Conservation (phyloP, 2,113 vertebrate species). For the Notiomystis cincta region DNA sequence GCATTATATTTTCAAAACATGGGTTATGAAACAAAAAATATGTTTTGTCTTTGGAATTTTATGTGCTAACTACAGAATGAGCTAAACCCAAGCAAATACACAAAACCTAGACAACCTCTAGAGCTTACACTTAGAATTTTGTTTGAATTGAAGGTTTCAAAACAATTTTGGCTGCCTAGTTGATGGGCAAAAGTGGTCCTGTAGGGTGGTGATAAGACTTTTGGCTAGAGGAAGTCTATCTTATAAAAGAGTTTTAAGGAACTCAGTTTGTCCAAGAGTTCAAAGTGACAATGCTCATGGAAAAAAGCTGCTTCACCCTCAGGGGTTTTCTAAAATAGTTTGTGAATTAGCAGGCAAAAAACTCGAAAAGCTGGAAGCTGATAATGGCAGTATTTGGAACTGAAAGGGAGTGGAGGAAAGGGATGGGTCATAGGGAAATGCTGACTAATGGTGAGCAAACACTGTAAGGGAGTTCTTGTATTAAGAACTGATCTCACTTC, state of each 20-base stretch:
- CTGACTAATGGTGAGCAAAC: constrained; percentile 43
- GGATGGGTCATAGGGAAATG: constrained; percentile 25
- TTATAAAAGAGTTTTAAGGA: background rate
- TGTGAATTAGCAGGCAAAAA: background rate
- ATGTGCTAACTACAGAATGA: background rate
- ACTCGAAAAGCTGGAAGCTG: background rate
- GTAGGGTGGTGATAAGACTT: background rate
- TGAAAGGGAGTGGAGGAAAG: constrained; percentile 27
- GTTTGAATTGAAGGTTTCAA: background rate
- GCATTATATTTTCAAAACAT: background rate
- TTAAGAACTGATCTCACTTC: background rate
- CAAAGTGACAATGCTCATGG: background rate
- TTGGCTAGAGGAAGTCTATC: background rate
- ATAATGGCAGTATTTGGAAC: background rate
- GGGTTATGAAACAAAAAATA: background rate
- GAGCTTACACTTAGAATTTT: background rate
- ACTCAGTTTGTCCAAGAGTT: background rate
- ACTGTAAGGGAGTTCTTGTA: background rate
- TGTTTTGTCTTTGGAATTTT: background rate
- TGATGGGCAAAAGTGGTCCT: background rate
- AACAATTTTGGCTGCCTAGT: background rate
- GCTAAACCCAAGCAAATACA: background rate
- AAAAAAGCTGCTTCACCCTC: background rate
- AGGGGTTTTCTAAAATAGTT: background rate
- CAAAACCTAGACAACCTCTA: background rate